Conservation (phyloP, 2,113 vertebrate genomes). For the Muntiacus muntjak region DNA sequence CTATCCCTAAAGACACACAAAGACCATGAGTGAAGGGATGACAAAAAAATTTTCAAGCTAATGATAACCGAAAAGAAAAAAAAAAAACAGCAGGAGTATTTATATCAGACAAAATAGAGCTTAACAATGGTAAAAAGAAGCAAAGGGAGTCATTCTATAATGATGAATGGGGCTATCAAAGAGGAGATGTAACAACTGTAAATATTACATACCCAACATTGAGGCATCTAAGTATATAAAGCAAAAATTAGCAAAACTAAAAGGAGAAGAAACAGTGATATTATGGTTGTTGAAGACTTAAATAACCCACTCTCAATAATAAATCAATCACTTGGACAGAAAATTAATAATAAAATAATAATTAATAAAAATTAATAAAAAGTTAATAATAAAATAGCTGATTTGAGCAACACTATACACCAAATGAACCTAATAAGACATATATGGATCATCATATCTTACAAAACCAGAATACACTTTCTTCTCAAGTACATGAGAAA, state of each 20-base stretch:
- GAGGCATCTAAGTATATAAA: not conserved
- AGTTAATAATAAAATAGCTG: not conserved
- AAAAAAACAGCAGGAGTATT: not conserved
- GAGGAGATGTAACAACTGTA: not conserved
- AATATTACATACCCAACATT: not conserved
- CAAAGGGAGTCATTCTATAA: not conserved
- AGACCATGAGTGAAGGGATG: not conserved
- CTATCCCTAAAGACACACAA: not conserved
- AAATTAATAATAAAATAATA: not conserved
- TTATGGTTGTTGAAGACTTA: not conserved
- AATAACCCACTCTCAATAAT: not conserved
- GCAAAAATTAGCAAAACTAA: not conserved
- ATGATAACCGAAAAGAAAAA: not conserved
- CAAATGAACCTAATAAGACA: not conserved
- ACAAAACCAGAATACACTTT: not conserved
- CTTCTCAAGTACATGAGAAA: too few relatives aligned
- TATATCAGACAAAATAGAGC: not conserved
- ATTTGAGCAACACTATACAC: not conserved
- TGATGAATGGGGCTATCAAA: not conserved
- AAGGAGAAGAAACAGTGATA: not conserved
- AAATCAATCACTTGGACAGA: not conserved
- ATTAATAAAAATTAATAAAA: too few relatives aligned
- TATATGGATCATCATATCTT: too few relatives aligned
- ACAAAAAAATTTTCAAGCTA: not conserved
- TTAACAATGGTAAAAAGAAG: not conserved